Evolutionary conservation across 1,140 invertebrate species (phyloP).

Genomic region (Lucilia cuprina): DNA sequence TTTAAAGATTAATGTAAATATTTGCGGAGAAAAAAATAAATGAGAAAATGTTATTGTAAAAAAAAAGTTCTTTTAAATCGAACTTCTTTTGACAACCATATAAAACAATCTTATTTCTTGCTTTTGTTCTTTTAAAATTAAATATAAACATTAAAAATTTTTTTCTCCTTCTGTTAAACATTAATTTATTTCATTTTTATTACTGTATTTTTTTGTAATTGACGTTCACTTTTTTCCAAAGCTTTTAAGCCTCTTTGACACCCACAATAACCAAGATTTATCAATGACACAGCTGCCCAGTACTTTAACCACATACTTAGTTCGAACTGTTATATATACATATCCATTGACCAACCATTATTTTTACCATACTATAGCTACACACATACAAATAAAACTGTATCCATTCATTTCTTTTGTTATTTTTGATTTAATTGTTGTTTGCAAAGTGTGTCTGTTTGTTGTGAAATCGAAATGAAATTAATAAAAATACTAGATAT

Average conservation of each 20-base stretch:
- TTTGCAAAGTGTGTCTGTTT: not conserved
- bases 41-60: too few relatives aligned
- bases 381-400: not conserved
- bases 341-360: not conserved
- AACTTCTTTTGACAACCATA: too few relatives aligned
- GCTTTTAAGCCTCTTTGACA: not conserved
- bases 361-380: not conserved
- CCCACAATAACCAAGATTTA: not conserved
- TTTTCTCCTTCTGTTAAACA: too few relatives aligned
- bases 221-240: not conserved
- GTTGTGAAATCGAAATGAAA: not conserved
- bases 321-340: too few relatives aligned
- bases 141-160: too few relatives aligned
- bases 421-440: not conserved
- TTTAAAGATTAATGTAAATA: too few relatives aligned
- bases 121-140: too few relatives aligned
- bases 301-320: not conserved
- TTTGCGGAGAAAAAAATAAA: too few relatives aligned
- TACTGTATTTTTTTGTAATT: too few relatives aligned
- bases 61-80: too few relatives aligned
- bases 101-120: too few relatives aligned
- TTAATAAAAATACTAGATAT: not conserved
- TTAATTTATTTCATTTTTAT: too few relatives aligned
- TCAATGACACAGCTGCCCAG: not conserved
- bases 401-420: not conserved